phyloP scores from a whole-genome alignment of 2,888 invertebrate species.

The Sinotaia quadrata region DNA sequence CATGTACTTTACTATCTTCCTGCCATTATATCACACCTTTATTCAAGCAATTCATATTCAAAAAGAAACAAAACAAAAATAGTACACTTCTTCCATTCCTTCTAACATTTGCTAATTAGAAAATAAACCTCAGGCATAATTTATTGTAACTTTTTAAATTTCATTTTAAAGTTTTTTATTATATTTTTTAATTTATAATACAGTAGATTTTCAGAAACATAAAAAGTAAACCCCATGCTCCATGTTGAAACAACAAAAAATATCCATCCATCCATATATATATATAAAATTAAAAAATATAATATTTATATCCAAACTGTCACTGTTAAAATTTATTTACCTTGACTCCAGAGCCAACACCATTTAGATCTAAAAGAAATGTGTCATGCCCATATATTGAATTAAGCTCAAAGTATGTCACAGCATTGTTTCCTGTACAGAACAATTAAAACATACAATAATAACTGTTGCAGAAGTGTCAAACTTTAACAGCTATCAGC shows the following conservation, averaged over 20 bases:
- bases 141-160: no score
- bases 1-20: no score
- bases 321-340: slow-evolving; percentile 39
- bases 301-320: not conserved
- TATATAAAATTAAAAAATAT: not conserved
- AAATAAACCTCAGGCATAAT: no score
- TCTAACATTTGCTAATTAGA: no score
- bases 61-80: no score
- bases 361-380: slow-evolving; percentile 70
- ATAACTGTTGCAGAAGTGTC: not conserved
- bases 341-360: slow-evolving; percentile 70
- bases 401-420: slow-evolving; percentile 70
- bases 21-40: no score
- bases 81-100: no score
- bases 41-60: no score
- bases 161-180: no score
- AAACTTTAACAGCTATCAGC: not conserved
- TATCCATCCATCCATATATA: not conserved
- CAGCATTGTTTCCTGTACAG: slow-evolving; percentile 62
- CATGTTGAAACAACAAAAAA: not conserved
- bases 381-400: slow-evolving; percentile 72
- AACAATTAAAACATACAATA: not conserved
- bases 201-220: no score
- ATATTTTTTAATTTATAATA: no score
- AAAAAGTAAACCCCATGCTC: not conserved